Conservation (phyloP, 2,797 vertebrate species). For the Pristis pectinata region DNA sequence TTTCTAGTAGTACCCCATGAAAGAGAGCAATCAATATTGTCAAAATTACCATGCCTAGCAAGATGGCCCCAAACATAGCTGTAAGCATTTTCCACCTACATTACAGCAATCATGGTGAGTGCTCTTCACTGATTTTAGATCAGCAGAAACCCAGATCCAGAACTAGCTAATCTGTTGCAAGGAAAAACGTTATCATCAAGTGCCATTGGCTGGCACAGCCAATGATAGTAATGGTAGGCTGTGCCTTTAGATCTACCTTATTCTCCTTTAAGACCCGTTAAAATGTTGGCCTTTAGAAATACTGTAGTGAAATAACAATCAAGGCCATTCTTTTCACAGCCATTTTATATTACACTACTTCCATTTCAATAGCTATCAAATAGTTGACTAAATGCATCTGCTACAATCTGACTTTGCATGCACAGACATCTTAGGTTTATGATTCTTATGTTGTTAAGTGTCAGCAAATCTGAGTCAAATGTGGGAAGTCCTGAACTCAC, state of each 20-base stretch:
- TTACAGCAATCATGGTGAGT: not conserved
- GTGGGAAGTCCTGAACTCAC: too few relatives aligned
- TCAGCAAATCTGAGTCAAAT: too few relatives aligned
- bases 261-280: not conserved
- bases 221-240: not conserved
- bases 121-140: not conserved
- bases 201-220: not conserved
- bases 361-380: not conserved
- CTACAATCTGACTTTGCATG: not conserved
- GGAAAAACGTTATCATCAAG: not conserved
- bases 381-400: not conserved
- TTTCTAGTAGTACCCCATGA: not conserved
- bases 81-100: not conserved
- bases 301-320: not conserved
- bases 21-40: not conserved
- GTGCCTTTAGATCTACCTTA: not conserved
- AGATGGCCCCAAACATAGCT: not conserved
- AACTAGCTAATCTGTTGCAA: not conserved
- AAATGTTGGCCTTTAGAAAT: not conserved
- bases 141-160: not conserved
- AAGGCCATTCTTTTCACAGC: not conserved
- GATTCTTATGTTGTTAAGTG: too few relatives aligned
- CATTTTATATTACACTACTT: not conserved
- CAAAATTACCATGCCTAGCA: not conserved
- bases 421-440: too few relatives aligned